Percentiles rank a stretch among this genome's conserved stretches.
phyloP scores from a whole-genome alignment of 1,140 invertebrate genomes.

The Dryas iulia region DNA sequence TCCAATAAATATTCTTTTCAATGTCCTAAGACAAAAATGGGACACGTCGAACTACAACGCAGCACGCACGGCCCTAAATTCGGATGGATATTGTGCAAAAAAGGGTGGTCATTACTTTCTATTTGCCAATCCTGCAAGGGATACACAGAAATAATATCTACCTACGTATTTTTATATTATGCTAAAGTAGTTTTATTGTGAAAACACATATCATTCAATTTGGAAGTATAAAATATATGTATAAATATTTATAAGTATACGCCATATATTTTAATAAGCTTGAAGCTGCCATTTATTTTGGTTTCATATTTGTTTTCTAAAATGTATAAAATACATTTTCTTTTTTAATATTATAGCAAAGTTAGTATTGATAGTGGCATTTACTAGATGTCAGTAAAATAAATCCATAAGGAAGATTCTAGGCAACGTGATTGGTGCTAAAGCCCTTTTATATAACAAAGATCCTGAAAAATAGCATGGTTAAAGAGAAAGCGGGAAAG shows the following conservation, averaged over 20 bases:
- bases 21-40: not conserved
- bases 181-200: not conserved
- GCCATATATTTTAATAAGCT: too few relatives aligned
- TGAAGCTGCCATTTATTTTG: too few relatives aligned
- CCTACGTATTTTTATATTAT: not conserved
- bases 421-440: conserved; percentile 25
- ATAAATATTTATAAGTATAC: too few relatives aligned
- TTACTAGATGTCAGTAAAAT: not conserved
- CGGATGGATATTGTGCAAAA: not conserved
- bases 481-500: conserved; percentile 60
- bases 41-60: not conserved
- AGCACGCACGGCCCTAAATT: not conserved
- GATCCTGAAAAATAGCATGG: conserved; percentile 57
- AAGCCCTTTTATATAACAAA: conserved; percentile 13
- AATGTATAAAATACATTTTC: too few relatives aligned
- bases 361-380: not conserved
- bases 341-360: too few relatives aligned
- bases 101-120: conserved; percentile 1
- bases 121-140: conserved; percentile 1
- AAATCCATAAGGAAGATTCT: conserved; percentile 28
- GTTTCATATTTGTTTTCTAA: too few relatives aligned
- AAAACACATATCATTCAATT: not conserved
- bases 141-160: not conserved
- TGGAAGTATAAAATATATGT: not conserved
- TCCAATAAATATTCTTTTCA: not conserved